Conservation (phyloP, 1,140 invertebrate species). For the Bombus vancouverensis region DNA sequence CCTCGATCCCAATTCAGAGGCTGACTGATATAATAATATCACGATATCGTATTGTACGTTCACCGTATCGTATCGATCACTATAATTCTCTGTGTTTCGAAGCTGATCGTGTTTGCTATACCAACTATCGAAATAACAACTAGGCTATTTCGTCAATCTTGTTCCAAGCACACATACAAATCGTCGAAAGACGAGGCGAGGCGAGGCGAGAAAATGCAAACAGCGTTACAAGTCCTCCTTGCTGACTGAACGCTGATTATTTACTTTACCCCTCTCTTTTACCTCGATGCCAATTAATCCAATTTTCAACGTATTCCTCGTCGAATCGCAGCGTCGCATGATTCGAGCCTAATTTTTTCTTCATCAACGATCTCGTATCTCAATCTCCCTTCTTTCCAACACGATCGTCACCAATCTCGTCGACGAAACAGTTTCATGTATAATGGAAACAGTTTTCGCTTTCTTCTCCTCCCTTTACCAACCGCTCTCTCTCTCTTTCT, state of each 20-base stretch:
- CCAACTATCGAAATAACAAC: no score
- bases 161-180: no score
- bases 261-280: neutral
- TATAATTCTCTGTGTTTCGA: neutral
- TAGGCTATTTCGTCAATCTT: neutral
- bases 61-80: neutral
- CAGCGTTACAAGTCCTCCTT: constrained; percentile 9
- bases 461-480: neutral
- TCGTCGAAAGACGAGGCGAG: neutral
- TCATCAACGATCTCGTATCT: neutral
- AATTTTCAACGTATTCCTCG: constrained; percentile 1
- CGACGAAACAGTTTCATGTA: neutral
- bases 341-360: constrained; percentile 16
- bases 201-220: neutral
- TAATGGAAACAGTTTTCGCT: neutral
- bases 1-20: neutral
- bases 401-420: neutral
- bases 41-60: neutral
- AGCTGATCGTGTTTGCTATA: neutral
- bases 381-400: neutral
- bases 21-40: neutral
- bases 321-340: constrained; percentile 51
- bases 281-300: constrained; percentile 13
- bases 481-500: neutral
- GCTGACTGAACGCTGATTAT: neutral